Evolutionary conservation across 2,888 invertebrate species (phyloP).

Genomic region (Torymus texanus): DNA sequence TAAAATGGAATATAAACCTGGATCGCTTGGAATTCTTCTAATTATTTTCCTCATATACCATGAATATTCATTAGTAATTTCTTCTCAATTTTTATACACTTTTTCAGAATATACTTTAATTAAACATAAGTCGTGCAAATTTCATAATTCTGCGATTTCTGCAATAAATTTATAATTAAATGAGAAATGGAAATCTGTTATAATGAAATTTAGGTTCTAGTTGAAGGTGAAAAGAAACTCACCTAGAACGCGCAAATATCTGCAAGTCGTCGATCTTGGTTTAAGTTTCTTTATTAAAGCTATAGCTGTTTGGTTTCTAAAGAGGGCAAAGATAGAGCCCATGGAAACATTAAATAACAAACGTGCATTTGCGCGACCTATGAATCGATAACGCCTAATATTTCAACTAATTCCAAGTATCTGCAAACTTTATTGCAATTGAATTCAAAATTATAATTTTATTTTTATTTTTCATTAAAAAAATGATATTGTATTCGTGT

Average conservation of each 20-base stretch:
- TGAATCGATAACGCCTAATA: slow-evolving; percentile 26
- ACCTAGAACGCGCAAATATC: not conserved
- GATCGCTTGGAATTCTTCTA: not conserved
- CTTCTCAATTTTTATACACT: too few relatives aligned
- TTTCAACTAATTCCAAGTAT: not conserved
- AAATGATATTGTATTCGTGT: too few relatives aligned
- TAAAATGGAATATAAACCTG: slow-evolving; percentile 25
- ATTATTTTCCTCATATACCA: too few relatives aligned
- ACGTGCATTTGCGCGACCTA: slow-evolving; percentile 5
- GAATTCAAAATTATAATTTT: too few relatives aligned
- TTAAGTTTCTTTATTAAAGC: slow-evolving; percentile 41
- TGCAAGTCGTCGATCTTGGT: slow-evolving; percentile 40
- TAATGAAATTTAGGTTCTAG: slow-evolving; percentile 16
- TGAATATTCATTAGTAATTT: too few relatives aligned
- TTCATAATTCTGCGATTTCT: not conserved
- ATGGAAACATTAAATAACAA: slow-evolving; percentile 46
- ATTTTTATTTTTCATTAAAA: too few relatives aligned
- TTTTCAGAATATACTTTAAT: too few relatives aligned
- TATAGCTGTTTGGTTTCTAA: slow-evolving; percentile 51
- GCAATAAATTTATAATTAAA: not conserved
- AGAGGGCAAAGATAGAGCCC: slow-evolving; percentile 53
- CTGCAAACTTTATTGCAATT: too few relatives aligned
- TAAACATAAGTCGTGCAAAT: too few relatives aligned
- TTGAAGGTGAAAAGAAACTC: slow-evolving; percentile 30
- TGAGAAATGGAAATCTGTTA: not conserved